A percentile compares a stretch with the other conserved stretches of the same genome.
Conservation (phyloP, 2,797 vertebrate genomes). For the Tangara arthus region DNA sequence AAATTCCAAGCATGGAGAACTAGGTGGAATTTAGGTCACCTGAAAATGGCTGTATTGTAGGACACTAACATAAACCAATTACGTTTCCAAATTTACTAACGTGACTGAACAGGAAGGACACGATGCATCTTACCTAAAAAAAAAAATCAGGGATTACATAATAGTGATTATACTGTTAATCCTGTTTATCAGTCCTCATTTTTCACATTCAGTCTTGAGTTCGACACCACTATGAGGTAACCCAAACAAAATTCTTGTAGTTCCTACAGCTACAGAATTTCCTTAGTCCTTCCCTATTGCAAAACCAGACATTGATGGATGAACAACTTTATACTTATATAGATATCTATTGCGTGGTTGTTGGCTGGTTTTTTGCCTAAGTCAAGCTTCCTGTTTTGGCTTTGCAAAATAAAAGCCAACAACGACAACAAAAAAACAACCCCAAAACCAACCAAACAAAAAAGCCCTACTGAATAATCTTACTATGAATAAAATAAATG, state of each 20-base stretch:
- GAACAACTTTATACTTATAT: background rate
- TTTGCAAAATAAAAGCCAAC: background rate
- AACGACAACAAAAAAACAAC: background rate
- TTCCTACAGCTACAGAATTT: background rate
- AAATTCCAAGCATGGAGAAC: background rate
- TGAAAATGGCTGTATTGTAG: background rate
- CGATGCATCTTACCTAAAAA: background rate
- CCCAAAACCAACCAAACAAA: background rate
- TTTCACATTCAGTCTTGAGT: background rate
- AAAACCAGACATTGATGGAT: background rate
- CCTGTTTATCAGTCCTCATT: slow-evolving; percentile 26
- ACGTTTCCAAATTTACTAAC: slow-evolving; percentile 7
- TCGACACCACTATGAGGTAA: background rate
- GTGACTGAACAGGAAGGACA: slow-evolving; percentile 28
- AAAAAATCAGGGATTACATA: slow-evolving; percentile 2
- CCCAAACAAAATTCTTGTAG: background rate
- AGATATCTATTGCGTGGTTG: background rate
- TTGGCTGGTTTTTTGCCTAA: background rate
- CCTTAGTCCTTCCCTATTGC: background rate
- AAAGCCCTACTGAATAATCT: background rate
- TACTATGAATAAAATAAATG: background rate
- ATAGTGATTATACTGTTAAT: slow-evolving; percentile 33
- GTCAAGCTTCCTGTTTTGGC: background rate
- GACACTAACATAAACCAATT: slow-evolving; percentile 46
- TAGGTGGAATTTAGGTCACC: slow-evolving; percentile 10